Base-by-base conservation (phyloP, 2,113 vertebrate species). In the Phalacrocorax aristotelis region DNA sequence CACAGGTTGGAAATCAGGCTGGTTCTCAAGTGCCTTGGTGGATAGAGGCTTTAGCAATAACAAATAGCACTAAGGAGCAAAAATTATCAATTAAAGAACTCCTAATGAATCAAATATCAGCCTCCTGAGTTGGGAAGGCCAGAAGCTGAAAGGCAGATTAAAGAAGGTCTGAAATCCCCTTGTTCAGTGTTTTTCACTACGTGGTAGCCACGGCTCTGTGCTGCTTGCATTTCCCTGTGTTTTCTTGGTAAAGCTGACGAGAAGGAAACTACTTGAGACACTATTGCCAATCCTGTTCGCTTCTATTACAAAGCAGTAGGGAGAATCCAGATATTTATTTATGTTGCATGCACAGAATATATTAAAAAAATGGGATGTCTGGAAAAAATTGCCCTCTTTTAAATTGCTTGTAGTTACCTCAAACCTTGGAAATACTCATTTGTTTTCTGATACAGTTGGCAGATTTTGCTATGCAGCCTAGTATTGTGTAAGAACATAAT, bases 221-320 rank as follows among this genome's bases (percentile, higher is more conserved):
- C 85, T 71, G 51, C 74, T 64, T 89, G 18, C 19, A 42, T 71
- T 85, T 77, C 62, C 46, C 85, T 42, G 64, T 87, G 92, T 58
- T 92, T 83, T 89, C 61, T 82, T 80, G 69, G 74, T 80, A 85
- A 96, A 96, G 68, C 81, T 92, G 90, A 92, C 83, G 25, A 65
- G 66, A 93, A 92, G 51, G 78, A 83, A 96, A 81, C 60, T 86
- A 70, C 40, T 64, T 84, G 84, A 97, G 88, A 74, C 64, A 49
- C 55, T 90, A 65, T 85, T 93, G 77, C 76, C 23, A 10, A 58
- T 96, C 42, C 49, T 86, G 14, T 87, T 96, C 46, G 3, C 84
- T 87, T 95, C 95, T 96, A 66, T 97, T 97, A 66, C n/a, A 80
- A 92, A 95, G 94, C 66, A 92, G 80, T 70, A 84, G 62, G 88